These are phyloP conservation scores for Neotoma lepida DNA, from an alignment of 2,113 vertebrate species.

Conservation along the genomic window DNA sequence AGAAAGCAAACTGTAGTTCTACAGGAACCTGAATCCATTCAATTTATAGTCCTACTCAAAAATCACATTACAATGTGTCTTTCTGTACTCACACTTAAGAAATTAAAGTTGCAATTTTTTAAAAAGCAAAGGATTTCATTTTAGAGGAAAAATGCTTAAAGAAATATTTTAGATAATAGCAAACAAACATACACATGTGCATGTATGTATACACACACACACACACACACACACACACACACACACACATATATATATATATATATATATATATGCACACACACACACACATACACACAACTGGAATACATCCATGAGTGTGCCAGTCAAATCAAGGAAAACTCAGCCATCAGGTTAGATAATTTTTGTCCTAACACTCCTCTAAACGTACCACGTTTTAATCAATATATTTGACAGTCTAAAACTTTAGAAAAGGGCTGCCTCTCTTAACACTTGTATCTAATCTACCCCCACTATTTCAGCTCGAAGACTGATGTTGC, in stretches of 20 bases:
- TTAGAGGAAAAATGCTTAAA: conserved; percentile 37
- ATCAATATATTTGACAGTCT: conserved; percentile 13
- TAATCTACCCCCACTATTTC: background rate
- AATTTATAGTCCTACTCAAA: conserved; percentile 27
- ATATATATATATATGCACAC: background rate
- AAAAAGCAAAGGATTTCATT: background rate
- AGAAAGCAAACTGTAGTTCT: background rate
- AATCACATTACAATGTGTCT: background rate
- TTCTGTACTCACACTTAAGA: background rate
- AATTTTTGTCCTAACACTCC: background rate
- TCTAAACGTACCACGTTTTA: conserved; percentile 11
- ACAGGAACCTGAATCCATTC: background rate
- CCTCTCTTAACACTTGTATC: background rate
- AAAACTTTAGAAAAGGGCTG: background rate
- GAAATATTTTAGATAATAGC: background rate
- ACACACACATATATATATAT: background rate
- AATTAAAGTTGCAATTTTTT: conserved; percentile 11
- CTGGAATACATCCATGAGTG: background rate
- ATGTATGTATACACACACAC: background rate
- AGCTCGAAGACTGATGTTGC: background rate
- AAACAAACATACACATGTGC: background rate
- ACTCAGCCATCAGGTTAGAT: background rate
- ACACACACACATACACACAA: background rate
- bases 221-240: background rate
- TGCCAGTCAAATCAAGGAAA: background rate